Conservation (phyloP, 2,888 invertebrate genomes). For the Pterostichus madidus region DNA sequence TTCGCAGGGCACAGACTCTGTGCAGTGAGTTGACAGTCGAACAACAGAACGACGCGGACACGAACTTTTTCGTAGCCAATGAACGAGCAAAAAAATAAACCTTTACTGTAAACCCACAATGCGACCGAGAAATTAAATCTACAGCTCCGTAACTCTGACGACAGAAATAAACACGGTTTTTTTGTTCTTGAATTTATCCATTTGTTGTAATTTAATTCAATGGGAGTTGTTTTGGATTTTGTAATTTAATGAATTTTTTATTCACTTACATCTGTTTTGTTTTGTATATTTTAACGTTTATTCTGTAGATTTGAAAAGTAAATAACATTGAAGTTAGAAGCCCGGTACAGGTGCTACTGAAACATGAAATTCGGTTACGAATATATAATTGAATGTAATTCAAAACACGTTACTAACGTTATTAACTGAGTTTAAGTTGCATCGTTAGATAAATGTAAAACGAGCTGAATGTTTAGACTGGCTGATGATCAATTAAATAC, state of each 20-base stretch:
- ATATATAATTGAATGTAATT: too few species aligned
- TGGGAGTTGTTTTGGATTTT: neutral
- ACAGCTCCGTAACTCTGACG: neutral
- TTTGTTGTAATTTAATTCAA: slow-evolving; percentile 1
- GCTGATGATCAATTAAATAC: too few species aligned
- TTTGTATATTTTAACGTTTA: too few species aligned
- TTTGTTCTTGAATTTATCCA: neutral
- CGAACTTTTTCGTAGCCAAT: slow-evolving; percentile 22
- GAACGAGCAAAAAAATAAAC: slow-evolving; percentile 14
- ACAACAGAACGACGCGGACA: slow-evolving; percentile 25
- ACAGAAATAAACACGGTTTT: slow-evolving; percentile 26
- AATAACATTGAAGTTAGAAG: too few species aligned
- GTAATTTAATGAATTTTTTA: neutral
- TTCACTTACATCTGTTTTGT: neutral
- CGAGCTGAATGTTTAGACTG: too few species aligned
- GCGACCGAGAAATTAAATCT: slow-evolving; percentile 34
- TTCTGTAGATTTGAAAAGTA: too few species aligned
- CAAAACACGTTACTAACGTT: too few species aligned
- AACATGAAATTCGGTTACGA: too few species aligned
- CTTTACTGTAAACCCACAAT: neutral
- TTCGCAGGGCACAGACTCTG: neutral
- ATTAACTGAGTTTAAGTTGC: too few species aligned
- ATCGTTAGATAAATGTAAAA: too few species aligned
- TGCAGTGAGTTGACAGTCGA: slow-evolving; percentile 14
- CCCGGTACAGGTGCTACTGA: too few species aligned